These are phyloP conservation scores for Anguilla obscura DNA, from an alignment of 2,797 vertebrate genomes.

Conservation along the genomic window DNA sequence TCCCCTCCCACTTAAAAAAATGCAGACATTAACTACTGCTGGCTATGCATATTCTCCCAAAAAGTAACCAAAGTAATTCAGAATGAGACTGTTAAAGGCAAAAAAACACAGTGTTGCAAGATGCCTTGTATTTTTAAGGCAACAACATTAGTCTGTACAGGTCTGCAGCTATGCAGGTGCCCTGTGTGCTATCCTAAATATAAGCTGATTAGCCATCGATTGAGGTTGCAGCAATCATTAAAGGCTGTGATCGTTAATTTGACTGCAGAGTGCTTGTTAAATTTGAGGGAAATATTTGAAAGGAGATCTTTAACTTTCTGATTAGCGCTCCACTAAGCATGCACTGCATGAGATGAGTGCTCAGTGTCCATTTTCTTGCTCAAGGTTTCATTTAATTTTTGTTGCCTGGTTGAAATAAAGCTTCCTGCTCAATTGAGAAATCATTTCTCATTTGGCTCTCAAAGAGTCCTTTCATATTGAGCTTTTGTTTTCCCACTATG, in stretches of 20 bases:
- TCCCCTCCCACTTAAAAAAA: constrained; percentile 59
- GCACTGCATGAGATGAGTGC: not conserved
- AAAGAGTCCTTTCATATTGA: not conserved
- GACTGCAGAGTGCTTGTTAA: not conserved
- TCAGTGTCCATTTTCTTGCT: not conserved
- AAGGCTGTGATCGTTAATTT: constrained; percentile 1
- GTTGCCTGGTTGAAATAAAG: not conserved
- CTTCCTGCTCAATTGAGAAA: not conserved
- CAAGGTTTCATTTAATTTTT: not conserved
- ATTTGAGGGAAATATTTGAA: not conserved
- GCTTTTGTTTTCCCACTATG: not conserved
- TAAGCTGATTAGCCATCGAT: not conserved
- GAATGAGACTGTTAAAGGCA: not conserved
- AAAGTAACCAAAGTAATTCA: not conserved
- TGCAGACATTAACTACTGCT: constrained; percentile 52
- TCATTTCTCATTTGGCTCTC: not conserved
- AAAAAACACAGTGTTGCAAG: not conserved
- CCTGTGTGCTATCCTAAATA: not conserved
- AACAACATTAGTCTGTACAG: not conserved
- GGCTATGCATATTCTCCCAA: constrained; percentile 46
- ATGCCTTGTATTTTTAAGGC: not conserved
- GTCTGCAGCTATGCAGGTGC: not conserved
- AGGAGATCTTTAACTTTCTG: not conserved
- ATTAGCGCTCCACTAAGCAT: not conserved
- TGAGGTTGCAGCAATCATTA: not conserved